Conservation (phyloP, 2,113 vertebrate genomes). For the Athene cunicularia region DNA sequence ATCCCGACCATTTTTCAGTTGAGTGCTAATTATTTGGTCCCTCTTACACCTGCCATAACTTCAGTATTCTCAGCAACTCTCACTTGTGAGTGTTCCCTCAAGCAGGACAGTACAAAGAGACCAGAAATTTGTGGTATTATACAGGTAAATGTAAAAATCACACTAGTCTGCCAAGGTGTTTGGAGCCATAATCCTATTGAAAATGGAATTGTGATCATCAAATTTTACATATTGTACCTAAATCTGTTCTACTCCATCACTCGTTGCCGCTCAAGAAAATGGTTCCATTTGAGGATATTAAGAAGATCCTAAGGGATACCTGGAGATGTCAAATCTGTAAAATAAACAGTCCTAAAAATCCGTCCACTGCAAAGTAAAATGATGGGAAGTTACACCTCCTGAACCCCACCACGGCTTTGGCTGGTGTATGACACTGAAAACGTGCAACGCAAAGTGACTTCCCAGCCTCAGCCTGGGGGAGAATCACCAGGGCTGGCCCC, state of each 20-base stretch:
- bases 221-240: neutral
- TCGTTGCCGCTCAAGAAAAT: neutral
- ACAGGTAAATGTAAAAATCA: neutral
- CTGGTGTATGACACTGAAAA: neutral
- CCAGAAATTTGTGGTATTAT: neutral
- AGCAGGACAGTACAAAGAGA: neutral
- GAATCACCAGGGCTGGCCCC: neutral
- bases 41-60: neutral
- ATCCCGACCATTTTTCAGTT: neutral
- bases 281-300: neutral
- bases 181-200: neutral
- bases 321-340: neutral
- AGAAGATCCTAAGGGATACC: neutral
- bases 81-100: no score
- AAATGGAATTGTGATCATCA: neutral
- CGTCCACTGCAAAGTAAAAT: rapidly evolving
- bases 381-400: rapidly evolving
- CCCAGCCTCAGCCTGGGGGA: neutral
- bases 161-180: neutral
- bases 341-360: neutral
- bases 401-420: rapidly evolving
- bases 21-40: neutral
- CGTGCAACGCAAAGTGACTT: rapidly evolving
- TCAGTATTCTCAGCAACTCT: neutral
- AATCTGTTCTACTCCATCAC: neutral